phyloP scores from a whole-genome alignment of 2,113 vertebrate genomes.

The Centropus unirufus region DNA sequence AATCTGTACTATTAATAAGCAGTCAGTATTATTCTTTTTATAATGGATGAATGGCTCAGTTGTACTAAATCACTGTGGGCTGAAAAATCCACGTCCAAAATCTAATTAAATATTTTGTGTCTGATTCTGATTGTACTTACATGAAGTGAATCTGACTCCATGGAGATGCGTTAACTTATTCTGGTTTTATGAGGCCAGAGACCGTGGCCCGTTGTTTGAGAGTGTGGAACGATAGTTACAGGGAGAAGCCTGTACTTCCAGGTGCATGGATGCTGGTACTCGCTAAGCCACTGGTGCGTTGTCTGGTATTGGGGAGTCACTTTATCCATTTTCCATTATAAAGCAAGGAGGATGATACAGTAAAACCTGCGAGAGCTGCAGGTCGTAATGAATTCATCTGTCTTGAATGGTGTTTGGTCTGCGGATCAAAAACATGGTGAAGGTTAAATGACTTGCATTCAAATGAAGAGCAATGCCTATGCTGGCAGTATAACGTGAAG shows the following conservation, averaged over 20 bases:
- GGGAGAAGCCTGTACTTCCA: not conserved
- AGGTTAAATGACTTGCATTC: not conserved
- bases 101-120: conserved; percentile 29
- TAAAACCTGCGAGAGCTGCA: not conserved
- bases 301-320: not conserved
- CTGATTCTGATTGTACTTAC: not conserved
- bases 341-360: not conserved
- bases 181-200: not conserved
- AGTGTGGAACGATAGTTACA: not conserved
- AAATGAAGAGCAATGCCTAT: conserved; percentile 22
- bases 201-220: not conserved
- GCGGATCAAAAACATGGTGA: not conserved
- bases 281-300: not conserved
- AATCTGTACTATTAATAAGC: not conserved
- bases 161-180: not conserved
- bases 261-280: not conserved
- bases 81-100: conserved; percentile 14
- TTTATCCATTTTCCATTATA: not conserved
- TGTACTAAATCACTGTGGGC: conserved; percentile 16
- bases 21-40: not conserved
- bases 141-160: not conserved
- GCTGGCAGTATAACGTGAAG: conserved; percentile 25
- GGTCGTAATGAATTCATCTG: not conserved
- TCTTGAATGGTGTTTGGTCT: not conserved
- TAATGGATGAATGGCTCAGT: not conserved